Conservation (phyloP, 2,797 vertebrate genomes). For the Margarornis squamiger region DNA sequence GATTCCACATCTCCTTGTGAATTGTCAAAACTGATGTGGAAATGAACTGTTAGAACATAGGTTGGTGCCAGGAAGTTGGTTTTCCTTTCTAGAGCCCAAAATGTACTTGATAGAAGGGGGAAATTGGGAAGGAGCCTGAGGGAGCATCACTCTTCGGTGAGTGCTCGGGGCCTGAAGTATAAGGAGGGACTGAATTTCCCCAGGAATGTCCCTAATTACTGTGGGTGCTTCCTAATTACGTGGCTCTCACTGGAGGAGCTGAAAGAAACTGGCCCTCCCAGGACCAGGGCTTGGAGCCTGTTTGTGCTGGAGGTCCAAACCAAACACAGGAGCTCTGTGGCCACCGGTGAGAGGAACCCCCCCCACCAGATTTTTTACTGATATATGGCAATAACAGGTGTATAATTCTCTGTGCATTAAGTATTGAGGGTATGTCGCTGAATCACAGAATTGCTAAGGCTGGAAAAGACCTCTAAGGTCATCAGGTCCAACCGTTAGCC, state of each 20-base stretch:
- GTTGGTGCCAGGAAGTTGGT: neutral
- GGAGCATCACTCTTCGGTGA: accelerated
- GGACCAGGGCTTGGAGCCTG: neutral
- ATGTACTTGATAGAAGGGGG: neutral
- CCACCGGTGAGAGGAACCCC: neutral
- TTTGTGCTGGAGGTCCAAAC: neutral
- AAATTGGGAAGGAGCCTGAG: neutral
- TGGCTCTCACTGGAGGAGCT: neutral
- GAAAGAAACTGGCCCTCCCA: neutral
- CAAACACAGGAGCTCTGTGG: accelerated
- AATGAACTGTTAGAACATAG: constrained; percentile 6
- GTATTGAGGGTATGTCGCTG: neutral
- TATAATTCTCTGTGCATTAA: neutral
- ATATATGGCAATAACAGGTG: neutral
- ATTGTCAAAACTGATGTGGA: neutral
- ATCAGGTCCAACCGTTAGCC: too few species aligned
- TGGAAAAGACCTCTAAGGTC: neutral
- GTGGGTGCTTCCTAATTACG: accelerated
- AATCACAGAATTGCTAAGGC: neutral
- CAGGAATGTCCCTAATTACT: neutral
- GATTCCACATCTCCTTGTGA: neutral
- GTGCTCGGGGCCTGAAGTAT: neutral
- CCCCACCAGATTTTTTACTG: accelerated
- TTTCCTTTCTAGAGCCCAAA: neutral
- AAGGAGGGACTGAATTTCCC: neutral